phyloP scores from a whole-genome alignment of 2,797 vertebrate genomes.

The Austrolebias charrua region DNA sequence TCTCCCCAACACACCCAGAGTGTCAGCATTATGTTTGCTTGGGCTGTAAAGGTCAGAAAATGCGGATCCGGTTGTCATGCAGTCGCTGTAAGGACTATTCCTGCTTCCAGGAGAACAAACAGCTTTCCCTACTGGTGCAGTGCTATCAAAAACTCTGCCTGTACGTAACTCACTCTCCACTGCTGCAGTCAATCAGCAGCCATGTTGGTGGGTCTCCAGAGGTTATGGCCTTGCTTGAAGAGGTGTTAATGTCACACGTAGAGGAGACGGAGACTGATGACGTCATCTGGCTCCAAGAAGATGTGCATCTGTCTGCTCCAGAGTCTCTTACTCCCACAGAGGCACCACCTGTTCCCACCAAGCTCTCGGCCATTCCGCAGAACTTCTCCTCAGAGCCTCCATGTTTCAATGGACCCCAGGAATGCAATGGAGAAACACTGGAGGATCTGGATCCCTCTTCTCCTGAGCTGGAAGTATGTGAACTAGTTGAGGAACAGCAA shows the following conservation, averaged over 20 bases:
- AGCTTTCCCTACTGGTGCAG: conserved; percentile 90
- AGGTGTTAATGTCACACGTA: conserved; percentile 84
- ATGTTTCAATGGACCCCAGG: conserved; percentile 85
- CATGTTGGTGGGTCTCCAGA: conserved; percentile 88
- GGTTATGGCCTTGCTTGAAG: conserved; percentile 90
- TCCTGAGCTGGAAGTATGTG: conserved; percentile 79
- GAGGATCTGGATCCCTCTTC: conserved; percentile 83
- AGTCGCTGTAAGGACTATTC: conserved; percentile 96
- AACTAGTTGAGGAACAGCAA: conserved; percentile 82
- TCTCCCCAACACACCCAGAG: conserved; percentile 89
- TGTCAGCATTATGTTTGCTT: conserved; percentile 97
- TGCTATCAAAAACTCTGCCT: conserved; percentile 96
- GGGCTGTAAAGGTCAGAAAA: conserved; percentile 94
- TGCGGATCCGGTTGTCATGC: conserved; percentile 91
- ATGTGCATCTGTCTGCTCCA: conserved; percentile 55
- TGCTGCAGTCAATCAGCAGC: conserved; percentile 87
- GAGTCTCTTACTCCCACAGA: conserved; percentile 86
- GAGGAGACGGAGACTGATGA: conserved; percentile 59
- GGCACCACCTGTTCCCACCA: conserved; percentile 86
- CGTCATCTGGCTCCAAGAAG: conserved; percentile 53
- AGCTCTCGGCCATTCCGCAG: conserved; percentile 78
- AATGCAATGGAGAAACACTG: conserved; percentile 86
- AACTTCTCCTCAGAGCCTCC: conserved; percentile 74
- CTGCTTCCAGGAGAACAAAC: conserved; percentile 94
- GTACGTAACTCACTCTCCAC: conserved; percentile 89